phyloP scores from a whole-genome alignment of 2,888 invertebrate species.

The Steinernema scapterisci region DNA sequence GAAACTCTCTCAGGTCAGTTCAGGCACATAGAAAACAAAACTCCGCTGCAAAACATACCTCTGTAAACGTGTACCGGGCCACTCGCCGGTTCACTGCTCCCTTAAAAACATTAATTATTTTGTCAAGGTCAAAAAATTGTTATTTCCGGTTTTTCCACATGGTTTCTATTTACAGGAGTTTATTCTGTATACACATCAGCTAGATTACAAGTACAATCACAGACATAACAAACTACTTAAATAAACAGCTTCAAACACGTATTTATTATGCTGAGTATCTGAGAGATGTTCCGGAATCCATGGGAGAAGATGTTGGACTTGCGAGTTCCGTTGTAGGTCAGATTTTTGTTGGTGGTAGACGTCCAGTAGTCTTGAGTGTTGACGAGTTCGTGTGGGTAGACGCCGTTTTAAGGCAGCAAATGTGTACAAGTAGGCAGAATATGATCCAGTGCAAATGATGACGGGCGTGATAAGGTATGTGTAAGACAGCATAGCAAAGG shows the following conservation, averaged over 20 bases:
- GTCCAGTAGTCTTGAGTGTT: constrained; percentile 38
- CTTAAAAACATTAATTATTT: no score
- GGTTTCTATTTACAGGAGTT: not conserved
- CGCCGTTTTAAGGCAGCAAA: constrained; percentile 30
- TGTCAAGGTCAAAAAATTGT: no score
- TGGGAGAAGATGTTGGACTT: constrained; percentile 44
- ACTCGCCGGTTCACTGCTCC: no score
- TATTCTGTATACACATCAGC: not conserved
- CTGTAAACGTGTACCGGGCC: no score
- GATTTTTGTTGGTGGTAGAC: constrained; percentile 15
- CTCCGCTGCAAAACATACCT: no score
- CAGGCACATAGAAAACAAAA: no score
- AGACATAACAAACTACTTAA: not conserved
- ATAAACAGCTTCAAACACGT: constrained; percentile 29
- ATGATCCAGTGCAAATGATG: constrained; percentile 39
- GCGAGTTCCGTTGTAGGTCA: constrained; percentile 37
- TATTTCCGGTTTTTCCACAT: no score
- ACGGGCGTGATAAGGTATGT: constrained; percentile 31
- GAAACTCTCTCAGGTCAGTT: no score
- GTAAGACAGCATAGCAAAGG: constrained; percentile 41
- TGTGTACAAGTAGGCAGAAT: constrained; percentile 43
- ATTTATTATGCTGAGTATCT: constrained; percentile 32
- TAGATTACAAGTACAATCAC: constrained; percentile 18
- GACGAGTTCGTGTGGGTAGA: constrained; percentile 34
- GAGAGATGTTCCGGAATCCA: constrained; percentile 42